phyloP scores from a whole-genome alignment of 2,113 vertebrate genomes.

The Anguilla japonica region DNA sequence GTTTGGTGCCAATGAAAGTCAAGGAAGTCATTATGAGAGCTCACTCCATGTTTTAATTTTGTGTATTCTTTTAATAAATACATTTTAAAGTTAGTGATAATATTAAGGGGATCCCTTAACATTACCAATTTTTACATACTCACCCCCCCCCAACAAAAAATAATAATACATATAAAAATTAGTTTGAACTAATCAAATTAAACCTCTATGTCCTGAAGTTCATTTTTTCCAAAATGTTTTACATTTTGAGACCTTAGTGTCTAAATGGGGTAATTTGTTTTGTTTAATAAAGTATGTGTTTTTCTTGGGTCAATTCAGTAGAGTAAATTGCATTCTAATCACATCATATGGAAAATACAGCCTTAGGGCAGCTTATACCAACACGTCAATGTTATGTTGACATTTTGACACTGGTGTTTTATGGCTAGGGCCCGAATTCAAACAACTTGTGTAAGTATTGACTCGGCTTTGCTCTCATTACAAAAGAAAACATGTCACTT shows the following conservation, averaged over 20 bases:
- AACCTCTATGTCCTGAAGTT: neutral
- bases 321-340: conserved; percentile 68
- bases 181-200: neutral
- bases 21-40: too few relatives aligned
- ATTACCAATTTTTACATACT: neutral
- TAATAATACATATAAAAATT: neutral
- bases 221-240: neutral
- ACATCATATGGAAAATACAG: conserved; percentile 63
- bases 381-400: conserved; percentile 31
- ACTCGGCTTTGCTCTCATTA: conserved; percentile 61
- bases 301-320: conserved; percentile 64
- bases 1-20: too few relatives aligned
- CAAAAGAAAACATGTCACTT: conserved; percentile 64
- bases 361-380: conserved; percentile 35
- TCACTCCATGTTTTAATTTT: too few relatives aligned
- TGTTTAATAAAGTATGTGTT: conserved; percentile 71
- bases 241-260: conserved; percentile 25
- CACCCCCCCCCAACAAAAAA: too few relatives aligned
- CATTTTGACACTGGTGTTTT: conserved; percentile 38
- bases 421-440: conserved; percentile 26
- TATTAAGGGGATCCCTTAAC: neutral
- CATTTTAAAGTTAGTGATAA: too few relatives aligned
- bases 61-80: too few relatives aligned
- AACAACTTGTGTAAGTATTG: conserved; percentile 45
- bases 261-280: conserved; percentile 66